Base-by-base conservation (phyloP, 2,113 vertebrate genomes). In the Nycticryphes semicollaris region DNA sequence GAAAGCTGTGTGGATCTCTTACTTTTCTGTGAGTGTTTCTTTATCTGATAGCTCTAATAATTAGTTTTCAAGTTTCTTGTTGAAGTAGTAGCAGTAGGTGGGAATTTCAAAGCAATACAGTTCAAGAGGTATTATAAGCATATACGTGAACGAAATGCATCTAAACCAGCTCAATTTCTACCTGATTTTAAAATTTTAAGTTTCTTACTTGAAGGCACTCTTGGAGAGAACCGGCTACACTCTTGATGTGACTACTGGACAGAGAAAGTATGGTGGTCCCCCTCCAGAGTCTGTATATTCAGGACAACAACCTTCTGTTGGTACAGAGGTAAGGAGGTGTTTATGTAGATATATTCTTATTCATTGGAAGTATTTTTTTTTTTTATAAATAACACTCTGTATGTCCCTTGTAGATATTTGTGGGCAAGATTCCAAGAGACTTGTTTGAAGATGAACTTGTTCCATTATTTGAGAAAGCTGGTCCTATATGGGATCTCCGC, bases 371-470 rank as follows among this genome's bases (percentile, higher is more conserved):
- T 84, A 6, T 16, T 62, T 63, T 47, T 16, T 45, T 45, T 62
- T 90, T 84, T 74, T 22, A 41, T 94, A 89, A 94, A 96, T 23
- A 25, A 48, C 12, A 10, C 63, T 96, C 14, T 83, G 7, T 95
- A 43, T 91, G 97, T 96, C 94, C 96, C 41, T 95, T 96, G 79
- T 56, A 99, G 99, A 99, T 99, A 94, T 99, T 99, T 97, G 99
- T 99, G 25, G 99, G 99, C 62, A 99, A 99, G 97, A 99, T 99
- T 96, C 99, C 99, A 22, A 98, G 99, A 81, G 99, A 99, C 96
- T 94, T 99, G 91, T 99, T 99, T 97, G 99, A 99, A 97, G 99
- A 99, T 84, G 99, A 99, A 87, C 98, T 99, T 96, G 99, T 99
- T 93, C 99, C 99, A 41, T 98, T 99, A 92, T 99, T 99, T 98